Evolutionary conservation across 2,113 vertebrate species (phyloP), one percentile per base, ranked within the genome.

Genomic region (Melanocharis versteri): DNA sequence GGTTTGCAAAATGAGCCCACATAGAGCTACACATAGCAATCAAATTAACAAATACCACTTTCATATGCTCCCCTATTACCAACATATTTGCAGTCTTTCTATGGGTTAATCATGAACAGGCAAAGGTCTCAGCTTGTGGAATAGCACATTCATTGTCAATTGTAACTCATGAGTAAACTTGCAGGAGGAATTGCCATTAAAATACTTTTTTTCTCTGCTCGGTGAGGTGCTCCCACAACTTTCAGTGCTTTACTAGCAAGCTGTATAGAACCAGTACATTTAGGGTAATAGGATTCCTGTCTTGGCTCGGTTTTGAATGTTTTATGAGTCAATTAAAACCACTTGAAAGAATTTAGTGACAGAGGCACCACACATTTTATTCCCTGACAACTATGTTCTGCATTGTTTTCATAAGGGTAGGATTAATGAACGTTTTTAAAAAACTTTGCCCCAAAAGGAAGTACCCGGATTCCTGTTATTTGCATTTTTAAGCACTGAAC

Each of bases 321-420:
- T 96, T 96, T 96, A 96, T 79, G 92, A 94, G 87, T 61, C 93
- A 91, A 79, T 89, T 94, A 96, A 96, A 96, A 92, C 58, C 31
- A 95, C 83, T 94, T 95, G 86, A 95, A 94, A 96, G 78, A 92
- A 84, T 83, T 92, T 71, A 76, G 69, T 87, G 84, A 69, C 80
- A 92, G 40, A 93, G 87, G 75, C 83, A 94, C 78, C 82, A 88
- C 77, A 93, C 65, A 91, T 88, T 89, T 87, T 94, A 72, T 90
- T 70, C 70, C 53, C 62, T 82, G 78, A 71, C 81, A 96, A 37
- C 33, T 48, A 42, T 62, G 54, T 83, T 90, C 75, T 7, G 4
- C 54, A 83, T 77, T 92, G 73, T 96, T 96, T 94, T 96, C 83
- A 37, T 31, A 90, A 9, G 19, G 35, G 60, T 51, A 93, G 86